phyloP scores from a whole-genome alignment of 2,888 invertebrate species.

The Cryptocephalus moraei region DNA sequence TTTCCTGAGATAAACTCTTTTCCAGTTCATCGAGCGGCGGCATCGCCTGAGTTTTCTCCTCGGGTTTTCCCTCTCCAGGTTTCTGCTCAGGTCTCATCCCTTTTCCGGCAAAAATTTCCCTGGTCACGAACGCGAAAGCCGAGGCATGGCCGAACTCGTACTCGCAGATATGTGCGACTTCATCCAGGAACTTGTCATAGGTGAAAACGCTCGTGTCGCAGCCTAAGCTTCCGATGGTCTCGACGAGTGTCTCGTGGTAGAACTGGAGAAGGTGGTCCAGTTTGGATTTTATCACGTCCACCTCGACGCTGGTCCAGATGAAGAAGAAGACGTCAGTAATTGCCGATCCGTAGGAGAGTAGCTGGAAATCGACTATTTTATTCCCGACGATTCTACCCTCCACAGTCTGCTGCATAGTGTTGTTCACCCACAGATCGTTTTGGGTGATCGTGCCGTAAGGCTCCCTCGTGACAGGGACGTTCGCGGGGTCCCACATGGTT shows the following conservation, averaged over 20 bases:
- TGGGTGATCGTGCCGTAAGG: conserved; percentile 43
- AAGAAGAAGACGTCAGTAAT: conserved; percentile 44
- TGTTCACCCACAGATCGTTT: conserved; percentile 50
- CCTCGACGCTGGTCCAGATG: conserved; percentile 40
- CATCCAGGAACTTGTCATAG: conserved; percentile 14
- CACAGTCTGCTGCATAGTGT: conserved; percentile 41
- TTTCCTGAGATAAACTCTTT: conserved; percentile 9
- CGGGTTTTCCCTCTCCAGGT: too few relatives aligned
- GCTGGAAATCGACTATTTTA: conserved; percentile 48
- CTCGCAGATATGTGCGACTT: conserved; percentile 30
- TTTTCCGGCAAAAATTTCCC: too few relatives aligned
- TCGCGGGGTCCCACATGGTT: neutral
- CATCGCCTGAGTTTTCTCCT: too few relatives aligned
- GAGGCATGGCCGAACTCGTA: conserved; percentile 36
- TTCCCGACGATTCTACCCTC: conserved; percentile 21
- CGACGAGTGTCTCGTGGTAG: conserved; percentile 40
- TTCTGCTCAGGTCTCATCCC: conserved; percentile 15
- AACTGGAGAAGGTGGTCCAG: conserved; percentile 38
- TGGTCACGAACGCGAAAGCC: conserved; percentile 25
- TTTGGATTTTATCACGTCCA: conserved; percentile 31
- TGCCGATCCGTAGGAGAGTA: conserved; percentile 41
- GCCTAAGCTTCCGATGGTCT: conserved; percentile 17
- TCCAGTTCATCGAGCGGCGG: conserved; percentile 17
- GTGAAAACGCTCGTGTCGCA: too few relatives aligned
- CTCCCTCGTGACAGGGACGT: neutral